Evolutionary conservation across 2,888 invertebrate genomes (phyloP).

Genomic region (Elegia similella): DNA sequence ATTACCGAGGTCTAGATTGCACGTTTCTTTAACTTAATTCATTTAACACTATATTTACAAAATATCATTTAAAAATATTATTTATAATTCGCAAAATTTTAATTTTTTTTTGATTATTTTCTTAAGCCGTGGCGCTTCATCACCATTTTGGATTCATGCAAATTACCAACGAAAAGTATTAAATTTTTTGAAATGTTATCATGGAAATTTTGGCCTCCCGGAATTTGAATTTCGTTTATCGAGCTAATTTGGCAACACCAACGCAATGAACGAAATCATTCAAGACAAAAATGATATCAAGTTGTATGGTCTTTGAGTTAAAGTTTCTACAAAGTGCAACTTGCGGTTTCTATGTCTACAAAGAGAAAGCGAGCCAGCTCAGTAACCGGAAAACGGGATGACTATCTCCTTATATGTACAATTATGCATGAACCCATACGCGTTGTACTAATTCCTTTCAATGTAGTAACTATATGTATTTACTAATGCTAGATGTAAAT

Average conservation of each 20-base stretch:
- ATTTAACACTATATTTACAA: conserved; percentile 72
- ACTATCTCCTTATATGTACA: background rate
- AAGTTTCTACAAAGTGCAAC: background rate
- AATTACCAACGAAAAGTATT: background rate
- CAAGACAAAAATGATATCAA: background rate
- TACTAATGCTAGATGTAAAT: conserved; percentile 57
- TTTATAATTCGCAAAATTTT: conserved; percentile 59
- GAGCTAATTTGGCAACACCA: conserved; percentile 35
- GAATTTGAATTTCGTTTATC: conserved; percentile 25
- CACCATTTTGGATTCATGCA: conserved; percentile 53
- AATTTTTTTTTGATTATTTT: conserved; percentile 46
- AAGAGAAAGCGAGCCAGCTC: background rate
- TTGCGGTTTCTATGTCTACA: background rate
- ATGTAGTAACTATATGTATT: conserved; percentile 57
- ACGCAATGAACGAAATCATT: conserved; percentile 14
- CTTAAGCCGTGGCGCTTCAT: conserved; percentile 45
- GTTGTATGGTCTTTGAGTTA: background rate
- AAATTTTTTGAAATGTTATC: background rate
- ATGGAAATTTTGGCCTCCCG: conserved; percentile 37
- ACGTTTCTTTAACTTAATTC: conserved; percentile 56
- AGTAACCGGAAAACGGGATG: background rate
- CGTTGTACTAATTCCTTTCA: conserved; percentile 67
- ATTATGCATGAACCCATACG: conserved; percentile 54
- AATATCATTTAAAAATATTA: conserved; percentile 76
- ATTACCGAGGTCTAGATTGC: conserved; percentile 74